Evolutionary conservation across 2,888 invertebrate species (phyloP).

Genomic region (Oegoconia quadripuncta): DNA sequence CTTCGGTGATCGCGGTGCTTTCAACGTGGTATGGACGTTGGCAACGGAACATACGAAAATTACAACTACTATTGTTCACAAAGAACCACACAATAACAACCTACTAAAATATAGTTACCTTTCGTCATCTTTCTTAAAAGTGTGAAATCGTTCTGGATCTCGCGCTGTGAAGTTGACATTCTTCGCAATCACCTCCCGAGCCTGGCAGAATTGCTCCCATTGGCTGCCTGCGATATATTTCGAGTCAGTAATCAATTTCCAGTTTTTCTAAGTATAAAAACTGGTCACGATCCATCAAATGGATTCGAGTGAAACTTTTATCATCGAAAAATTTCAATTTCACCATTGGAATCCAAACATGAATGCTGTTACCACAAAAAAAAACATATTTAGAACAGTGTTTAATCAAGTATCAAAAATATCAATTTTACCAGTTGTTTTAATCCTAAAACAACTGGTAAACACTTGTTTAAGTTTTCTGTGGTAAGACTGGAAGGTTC

Average conservation of each 20-base stretch:
- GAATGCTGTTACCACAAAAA: too few species aligned
- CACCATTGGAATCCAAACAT: too few species aligned
- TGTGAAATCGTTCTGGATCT: conserved; percentile 32
- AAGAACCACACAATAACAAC: neutral
- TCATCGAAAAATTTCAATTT: too few species aligned
- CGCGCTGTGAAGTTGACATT: conserved; percentile 40
- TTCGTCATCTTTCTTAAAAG: conserved; percentile 39
- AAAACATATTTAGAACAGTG: too few species aligned
- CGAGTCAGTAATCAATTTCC: too few species aligned
- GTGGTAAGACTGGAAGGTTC: too few species aligned
- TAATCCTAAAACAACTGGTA: too few species aligned
- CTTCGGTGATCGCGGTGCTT: conserved; percentile 55
- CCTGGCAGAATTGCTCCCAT: conserved; percentile 62
- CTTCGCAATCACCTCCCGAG: conserved; percentile 53
- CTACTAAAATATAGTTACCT: conserved; percentile 39
- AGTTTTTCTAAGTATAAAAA: too few species aligned
- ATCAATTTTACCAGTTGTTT: too few species aligned
- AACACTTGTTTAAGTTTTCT: too few species aligned
- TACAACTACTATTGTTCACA: neutral
- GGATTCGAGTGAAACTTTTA: too few species aligned
- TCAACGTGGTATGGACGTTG: conserved; percentile 61
- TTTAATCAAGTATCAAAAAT: too few species aligned
- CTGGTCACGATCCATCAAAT: conserved; percentile 2
- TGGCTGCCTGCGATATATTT: conserved; percentile 38
- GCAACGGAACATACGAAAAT: conserved; percentile 26